These are phyloP conservation scores for Ephialtes manifestator DNA, from an alignment of 2,888 invertebrate species.

Conservation along the genomic window DNA sequence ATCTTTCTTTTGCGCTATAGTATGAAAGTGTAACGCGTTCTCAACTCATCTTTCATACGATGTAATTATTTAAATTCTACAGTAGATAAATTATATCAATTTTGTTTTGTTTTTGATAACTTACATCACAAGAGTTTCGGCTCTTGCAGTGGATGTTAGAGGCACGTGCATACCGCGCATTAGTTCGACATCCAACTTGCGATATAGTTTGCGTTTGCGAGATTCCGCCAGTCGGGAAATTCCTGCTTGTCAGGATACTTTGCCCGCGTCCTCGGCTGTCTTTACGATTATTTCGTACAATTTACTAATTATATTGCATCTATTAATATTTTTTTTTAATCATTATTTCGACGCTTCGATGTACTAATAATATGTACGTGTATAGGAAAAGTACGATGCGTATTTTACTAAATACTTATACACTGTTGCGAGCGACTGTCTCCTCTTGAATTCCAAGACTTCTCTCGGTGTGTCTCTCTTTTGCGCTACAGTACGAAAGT, in stretches of 20 bases:
- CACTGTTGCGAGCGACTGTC: background rate
- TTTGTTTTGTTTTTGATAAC: conserved; percentile 4
- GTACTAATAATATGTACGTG: background rate
- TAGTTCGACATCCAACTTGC: conserved; percentile 50
- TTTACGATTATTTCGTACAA: background rate
- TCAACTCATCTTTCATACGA: no score
- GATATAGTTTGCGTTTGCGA: conserved; percentile 36
- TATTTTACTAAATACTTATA: conserved; percentile 40
- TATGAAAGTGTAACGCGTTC: conserved; percentile 54
- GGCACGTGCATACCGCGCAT: conserved; percentile 60
- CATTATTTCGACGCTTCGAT: background rate
- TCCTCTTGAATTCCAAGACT: no score
- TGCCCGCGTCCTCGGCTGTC: conserved; percentile 27
- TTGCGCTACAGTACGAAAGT: conserved; percentile 9
- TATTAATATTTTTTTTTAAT: conserved; percentile 1
- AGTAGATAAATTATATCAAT: conserved; percentile 21
- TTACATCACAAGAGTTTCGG: background rate
- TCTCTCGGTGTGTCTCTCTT: no score
- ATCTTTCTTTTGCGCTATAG: conserved; percentile 25
- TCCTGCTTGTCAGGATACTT: conserved; percentile 52
- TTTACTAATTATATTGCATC: background rate
- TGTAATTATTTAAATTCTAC: background rate
- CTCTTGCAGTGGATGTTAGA: conserved; percentile 26
- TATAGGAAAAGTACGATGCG: background rate
- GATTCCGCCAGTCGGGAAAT: conserved; percentile 49